Percentiles rank a stretch among this genome's conserved stretches.
These are phyloP conservation scores for Sigmodon hispidus DNA, from an alignment of 2,113 vertebrate genomes.

Conservation along the genomic window DNA sequence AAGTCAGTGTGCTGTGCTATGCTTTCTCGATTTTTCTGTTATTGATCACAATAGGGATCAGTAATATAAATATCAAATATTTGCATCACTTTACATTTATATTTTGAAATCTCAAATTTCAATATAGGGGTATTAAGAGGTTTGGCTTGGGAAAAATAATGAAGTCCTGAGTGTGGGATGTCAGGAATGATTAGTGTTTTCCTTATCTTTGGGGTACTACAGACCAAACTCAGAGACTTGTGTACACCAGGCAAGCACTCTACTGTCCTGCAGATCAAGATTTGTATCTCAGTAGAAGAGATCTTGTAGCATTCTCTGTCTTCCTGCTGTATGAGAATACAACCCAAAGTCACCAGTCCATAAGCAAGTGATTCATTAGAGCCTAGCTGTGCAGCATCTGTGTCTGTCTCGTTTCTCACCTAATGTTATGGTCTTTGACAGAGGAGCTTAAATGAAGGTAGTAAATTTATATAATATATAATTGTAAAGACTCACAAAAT, in stretches of 20 bases:
- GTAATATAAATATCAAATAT: not conserved
- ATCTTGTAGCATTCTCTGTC: not conserved
- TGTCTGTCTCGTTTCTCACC: not conserved
- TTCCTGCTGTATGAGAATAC: not conserved
- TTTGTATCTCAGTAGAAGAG: not conserved
- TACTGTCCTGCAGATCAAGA: not conserved
- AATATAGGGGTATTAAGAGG: not conserved
- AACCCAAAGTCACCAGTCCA: not conserved
- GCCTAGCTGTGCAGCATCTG: not conserved
- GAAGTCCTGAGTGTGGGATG: not conserved
- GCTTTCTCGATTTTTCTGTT: conserved; percentile 21
- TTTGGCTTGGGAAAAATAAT: not conserved
- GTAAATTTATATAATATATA: not conserved
- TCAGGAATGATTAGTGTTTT: not conserved
- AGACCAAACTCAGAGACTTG: not conserved
- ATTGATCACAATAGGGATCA: conserved; percentile 13
- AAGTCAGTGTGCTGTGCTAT: not conserved
- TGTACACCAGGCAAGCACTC: not conserved
- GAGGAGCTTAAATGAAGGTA: not conserved
- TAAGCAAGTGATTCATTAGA: not conserved
- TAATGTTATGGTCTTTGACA: not conserved
- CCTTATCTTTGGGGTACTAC: not conserved
- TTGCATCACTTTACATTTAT: not conserved
- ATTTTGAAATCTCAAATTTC: not conserved
- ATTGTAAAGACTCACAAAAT: not conserved